phyloP scores from a whole-genome alignment of 2,113 vertebrate genomes.

The Vimba vimba region DNA sequence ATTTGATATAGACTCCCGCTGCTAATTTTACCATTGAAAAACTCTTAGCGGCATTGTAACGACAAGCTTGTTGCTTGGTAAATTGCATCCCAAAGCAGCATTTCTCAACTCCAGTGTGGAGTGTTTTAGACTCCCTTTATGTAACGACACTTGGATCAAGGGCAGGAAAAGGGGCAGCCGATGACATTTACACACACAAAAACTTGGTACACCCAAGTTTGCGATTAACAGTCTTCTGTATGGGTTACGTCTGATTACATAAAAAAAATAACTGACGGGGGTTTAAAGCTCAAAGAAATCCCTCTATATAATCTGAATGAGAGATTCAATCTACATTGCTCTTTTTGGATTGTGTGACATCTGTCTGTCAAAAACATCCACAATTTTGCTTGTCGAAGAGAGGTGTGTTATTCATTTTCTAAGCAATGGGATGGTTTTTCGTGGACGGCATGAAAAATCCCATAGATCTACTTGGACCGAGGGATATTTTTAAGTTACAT shows the following conservation, averaged over 20 bases:
- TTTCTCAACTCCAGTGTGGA: neutral
- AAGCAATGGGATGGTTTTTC: neutral
- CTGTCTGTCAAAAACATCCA: neutral
- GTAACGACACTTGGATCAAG: neutral
- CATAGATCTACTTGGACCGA: neutral
- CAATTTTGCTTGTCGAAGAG: neutral
- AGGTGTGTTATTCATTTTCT: neutral
- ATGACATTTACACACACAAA: neutral
- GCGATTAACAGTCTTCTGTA: slow-evolving; percentile 1
- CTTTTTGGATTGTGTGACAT: neutral
- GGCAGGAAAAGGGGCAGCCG: too few relatives aligned
- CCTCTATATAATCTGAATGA: neutral
- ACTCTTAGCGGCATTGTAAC: neutral
- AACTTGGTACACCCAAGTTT: neutral
- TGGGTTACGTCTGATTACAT: slow-evolving; percentile 47
- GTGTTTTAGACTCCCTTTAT: neutral
- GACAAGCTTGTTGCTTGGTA: slow-evolving; percentile 20
- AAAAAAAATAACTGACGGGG: slow-evolving; percentile 12
- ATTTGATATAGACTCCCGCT: neutral
- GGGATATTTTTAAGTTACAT: neutral
- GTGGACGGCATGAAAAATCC: neutral
- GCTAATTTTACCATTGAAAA: slow-evolving; percentile 6
- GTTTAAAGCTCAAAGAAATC: neutral
- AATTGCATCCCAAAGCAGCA: neutral
- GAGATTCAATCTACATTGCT: neutral